Conservation (phyloP, 2,888 invertebrate species). For the Nysson spinosus region DNA sequence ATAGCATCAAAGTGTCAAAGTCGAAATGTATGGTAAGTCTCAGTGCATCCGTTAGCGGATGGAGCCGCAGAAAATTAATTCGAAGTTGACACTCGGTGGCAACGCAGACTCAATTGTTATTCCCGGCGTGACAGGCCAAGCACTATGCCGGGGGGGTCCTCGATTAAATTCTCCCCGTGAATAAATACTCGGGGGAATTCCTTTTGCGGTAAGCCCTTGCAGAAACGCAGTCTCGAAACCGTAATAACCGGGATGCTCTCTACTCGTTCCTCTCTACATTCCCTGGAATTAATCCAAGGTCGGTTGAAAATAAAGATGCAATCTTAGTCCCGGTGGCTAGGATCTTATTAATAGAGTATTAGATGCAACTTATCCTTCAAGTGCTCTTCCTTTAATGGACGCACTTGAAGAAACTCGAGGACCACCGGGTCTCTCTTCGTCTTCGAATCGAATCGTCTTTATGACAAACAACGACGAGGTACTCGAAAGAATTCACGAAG, state of each 20-base stretch:
- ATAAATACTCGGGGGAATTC: slow-evolving; percentile 33
- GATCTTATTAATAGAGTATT: background rate
- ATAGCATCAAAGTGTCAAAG: background rate
- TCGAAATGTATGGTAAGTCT: background rate
- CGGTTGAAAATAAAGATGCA: slow-evolving; percentile 17
- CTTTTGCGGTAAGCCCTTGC: slow-evolving; percentile 18
- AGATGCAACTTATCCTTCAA: background rate
- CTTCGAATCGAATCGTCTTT: background rate
- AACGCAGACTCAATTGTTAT: slow-evolving; percentile 34
- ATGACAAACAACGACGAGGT: no score
- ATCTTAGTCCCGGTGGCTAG: background rate
- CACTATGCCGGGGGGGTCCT: slow-evolving; percentile 30
- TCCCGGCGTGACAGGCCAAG: slow-evolving; percentile 36
- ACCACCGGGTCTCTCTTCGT: background rate
- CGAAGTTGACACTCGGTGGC: slow-evolving; percentile 7
- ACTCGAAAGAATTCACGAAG: no score
- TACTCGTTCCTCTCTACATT: slow-evolving; percentile 2
- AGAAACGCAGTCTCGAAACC: slow-evolving; percentile 19
- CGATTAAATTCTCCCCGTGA: slow-evolving; percentile 45
- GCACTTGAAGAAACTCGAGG: background rate
- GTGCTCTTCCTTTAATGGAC: background rate
- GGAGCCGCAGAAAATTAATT: slow-evolving; percentile 34
- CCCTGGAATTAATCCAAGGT: slow-evolving; percentile 28
- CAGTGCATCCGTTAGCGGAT: background rate
- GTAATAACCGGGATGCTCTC: slow-evolving; percentile 4